phyloP scores from a whole-genome alignment of 2,797 vertebrate species.

The Hapalemur alaotrensis region DNA sequence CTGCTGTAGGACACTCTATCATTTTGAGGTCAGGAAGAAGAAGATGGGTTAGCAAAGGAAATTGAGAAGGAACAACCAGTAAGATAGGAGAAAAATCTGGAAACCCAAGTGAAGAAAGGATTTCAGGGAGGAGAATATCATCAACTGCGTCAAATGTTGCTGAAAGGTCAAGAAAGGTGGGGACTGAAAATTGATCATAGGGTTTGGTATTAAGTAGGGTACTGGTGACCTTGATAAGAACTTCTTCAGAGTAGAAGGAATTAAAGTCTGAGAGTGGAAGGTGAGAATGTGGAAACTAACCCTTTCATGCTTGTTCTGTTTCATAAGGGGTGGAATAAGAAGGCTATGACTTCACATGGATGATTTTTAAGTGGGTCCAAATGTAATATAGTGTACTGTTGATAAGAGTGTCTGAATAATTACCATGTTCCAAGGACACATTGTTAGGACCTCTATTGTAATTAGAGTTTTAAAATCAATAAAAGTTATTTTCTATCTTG shows the following conservation, averaged over 20 bases:
- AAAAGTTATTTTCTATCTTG: constrained; percentile 77
- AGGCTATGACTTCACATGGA: constrained; percentile 38
- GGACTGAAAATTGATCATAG: not conserved
- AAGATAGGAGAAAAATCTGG: not conserved
- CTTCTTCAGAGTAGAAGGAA: constrained; percentile 9
- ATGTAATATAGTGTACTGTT: constrained; percentile 46
- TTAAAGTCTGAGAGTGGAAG: constrained; percentile 12
- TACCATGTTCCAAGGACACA: constrained; percentile 70
- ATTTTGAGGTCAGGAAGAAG: not conserved
- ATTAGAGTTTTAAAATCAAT: constrained; percentile 79
- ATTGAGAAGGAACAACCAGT: not conserved
- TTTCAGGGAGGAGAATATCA: constrained; percentile 18
- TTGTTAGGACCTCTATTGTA: constrained; percentile 71
- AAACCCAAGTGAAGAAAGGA: constrained; percentile 1
- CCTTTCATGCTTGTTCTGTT: constrained; percentile 21
- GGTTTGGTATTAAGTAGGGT: constrained; percentile 5
- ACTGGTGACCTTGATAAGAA: constrained; percentile 42
- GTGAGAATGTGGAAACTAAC: constrained; percentile 30
- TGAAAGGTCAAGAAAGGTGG: not conserved
- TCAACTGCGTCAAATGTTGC: not conserved
- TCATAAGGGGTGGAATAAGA: constrained; percentile 45
- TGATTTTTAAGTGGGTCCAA: constrained; percentile 62
- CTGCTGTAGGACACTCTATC: not conserved
- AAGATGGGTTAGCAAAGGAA: not conserved
- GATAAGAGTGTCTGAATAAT: constrained; percentile 66